Base-by-base conservation (phyloP, 2,113 vertebrate species). In the Ardeotis arabs region DNA sequence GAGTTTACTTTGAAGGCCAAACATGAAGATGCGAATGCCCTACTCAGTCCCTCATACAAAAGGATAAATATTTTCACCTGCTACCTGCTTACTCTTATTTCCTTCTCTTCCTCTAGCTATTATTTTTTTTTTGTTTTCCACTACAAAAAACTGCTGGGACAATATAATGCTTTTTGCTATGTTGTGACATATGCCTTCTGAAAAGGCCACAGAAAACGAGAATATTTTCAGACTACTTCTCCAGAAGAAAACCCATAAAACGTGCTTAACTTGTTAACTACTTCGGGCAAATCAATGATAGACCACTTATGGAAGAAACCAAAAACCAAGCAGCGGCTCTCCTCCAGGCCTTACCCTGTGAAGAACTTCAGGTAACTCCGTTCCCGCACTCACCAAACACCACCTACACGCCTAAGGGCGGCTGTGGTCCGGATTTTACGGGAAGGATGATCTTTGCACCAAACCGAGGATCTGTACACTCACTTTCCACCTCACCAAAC, bases 271-370 rank as follows among this genome's bases (percentile, higher is more conserved):
- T 7, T 7, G 39, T 35, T 31, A 28, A 17, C 22, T 27, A 6
- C 24, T 90, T 31, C 0, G 53, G 23, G 2, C 27, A n/a, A 35
- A n/a, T 21, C 7, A 33, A 10, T 0, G 60, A 19, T 23, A 59
- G 8, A 20, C 1, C 22, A 1, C 29, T 18, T 2, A 6, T 0
- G 18, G 31, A 9, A 9, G 17, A 14, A 20, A 10, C 1, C 24
- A 24, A 28, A 12, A 28, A 18, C 18, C 63, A 31, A 28, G 27
- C 45, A 0, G 41, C 15, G 41, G 14, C 28, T 28, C 33, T 19
- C 37, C 24, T 15, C 41, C 60, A 21, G n/a, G 60, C 13, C 20
- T 12, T 2, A 31, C 4, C 1, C 7, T 3, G 31, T 3, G 15
- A 12, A 3, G 5, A 35, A 35, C 83, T 49, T 7, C 28, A 5